Evolutionary conservation across 1,140 invertebrate genomes (phyloP).

Genomic region (Bemisia tabaci): DNA sequence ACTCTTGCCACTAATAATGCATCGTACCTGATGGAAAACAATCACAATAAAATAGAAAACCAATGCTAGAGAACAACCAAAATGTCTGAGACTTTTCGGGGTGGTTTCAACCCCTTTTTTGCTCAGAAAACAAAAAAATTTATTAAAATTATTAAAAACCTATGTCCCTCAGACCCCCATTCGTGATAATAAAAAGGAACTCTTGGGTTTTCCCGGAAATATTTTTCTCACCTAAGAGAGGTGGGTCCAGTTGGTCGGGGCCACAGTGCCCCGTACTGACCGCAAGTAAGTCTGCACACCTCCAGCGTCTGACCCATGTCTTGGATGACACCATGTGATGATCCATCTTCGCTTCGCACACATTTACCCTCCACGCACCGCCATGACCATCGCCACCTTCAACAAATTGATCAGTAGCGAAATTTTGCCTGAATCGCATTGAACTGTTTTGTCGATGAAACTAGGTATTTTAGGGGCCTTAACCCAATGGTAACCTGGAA

Average conservation of each 20-base stretch:
- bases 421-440: too few species aligned
- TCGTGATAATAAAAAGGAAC: not conserved
- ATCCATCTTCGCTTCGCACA: slow-evolving; percentile 16
- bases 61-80: not conserved
- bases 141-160: slow-evolving; percentile 1
- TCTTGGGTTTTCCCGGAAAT: not conserved
- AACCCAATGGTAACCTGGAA: too few species aligned
- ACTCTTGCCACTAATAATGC: too few species aligned
- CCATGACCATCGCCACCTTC: slow-evolving; percentile 25
- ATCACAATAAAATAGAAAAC: too few species aligned
- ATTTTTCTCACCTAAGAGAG: slow-evolving; percentile 24
- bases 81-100: not conserved
- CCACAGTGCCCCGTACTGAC: slow-evolving; percentile 50
- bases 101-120: not conserved
- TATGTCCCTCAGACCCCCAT: not conserved
- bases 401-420: too few species aligned
- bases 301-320: slow-evolving; percentile 22
- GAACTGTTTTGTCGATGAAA: too few species aligned
- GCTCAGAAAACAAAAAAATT: not conserved
- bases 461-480: too few species aligned
- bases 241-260: slow-evolving; percentile 44
- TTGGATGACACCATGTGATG: slow-evolving; percentile 1
- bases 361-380: slow-evolving; percentile 27
- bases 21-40: too few species aligned
- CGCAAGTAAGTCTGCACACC: slow-evolving; percentile 49